These are phyloP conservation scores for Zosterops hypoxanthus DNA, from an alignment of 2,113 vertebrate species.

Conservation along the genomic window DNA sequence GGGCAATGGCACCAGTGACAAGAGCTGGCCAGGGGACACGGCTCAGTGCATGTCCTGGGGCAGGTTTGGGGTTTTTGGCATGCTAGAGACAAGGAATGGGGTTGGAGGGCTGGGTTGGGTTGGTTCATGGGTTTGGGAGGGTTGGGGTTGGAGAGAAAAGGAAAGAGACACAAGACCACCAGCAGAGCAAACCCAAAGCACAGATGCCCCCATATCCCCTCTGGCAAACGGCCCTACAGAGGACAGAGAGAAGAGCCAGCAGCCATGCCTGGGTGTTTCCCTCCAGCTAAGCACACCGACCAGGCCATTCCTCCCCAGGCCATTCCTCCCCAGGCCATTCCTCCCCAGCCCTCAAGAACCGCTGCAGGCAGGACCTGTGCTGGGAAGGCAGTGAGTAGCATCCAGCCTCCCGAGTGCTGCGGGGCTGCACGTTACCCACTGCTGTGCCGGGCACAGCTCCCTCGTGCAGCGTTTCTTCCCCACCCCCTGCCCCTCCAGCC, in stretches of 20 bases:
- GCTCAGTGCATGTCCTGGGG: neutral
- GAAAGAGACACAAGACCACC: neutral
- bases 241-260: neutral
- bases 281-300: neutral
- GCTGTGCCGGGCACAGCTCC: slow-evolving; percentile 55
- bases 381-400: slow-evolving; percentile 71
- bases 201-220: rapidly evolving
- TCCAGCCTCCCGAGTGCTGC: slow-evolving; percentile 50
- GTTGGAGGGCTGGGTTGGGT: neutral
- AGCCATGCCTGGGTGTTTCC: neutral
- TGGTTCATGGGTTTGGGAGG: neutral
- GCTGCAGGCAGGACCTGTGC: slow-evolving; percentile 59
- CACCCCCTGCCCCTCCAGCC: neutral
- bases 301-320: neutral
- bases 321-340: neutral
- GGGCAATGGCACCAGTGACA: neutral
- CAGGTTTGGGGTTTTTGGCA: neutral
- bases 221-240: rapidly evolving
- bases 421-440: slow-evolving; percentile 72
- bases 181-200: neutral
- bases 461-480: slow-evolving; percentile 52
- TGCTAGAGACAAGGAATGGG: neutral
- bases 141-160: neutral
- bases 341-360: slow-evolving; percentile 52
- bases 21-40: neutral